Evolutionary conservation across 1,140 invertebrate species (phyloP), one percentile per base, ranked within the genome.

Genomic region (Campodea augens): DNA sequence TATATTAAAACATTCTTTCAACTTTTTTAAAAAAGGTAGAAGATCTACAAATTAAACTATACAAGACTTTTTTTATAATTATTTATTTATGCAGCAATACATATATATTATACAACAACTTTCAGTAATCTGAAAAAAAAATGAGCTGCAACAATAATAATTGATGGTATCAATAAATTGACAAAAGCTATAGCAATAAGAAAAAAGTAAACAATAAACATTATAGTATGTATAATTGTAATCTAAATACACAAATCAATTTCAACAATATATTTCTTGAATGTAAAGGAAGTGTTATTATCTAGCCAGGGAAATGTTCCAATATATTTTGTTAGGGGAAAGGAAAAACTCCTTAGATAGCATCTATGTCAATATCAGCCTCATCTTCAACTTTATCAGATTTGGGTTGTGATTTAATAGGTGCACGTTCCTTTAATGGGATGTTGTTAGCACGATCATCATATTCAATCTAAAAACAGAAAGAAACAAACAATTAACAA

Each of bases 351-450:
- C 10, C 66, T 73, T 84, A 92, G 61, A 91, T 90, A 58, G 81
- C 84, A 71, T 92, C 87, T 60, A 91, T 91, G 62, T 91, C 85
- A 54, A 91, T 64, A 55, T 75, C 78, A 51, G 82, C 78, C 53
- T 76, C 76, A 22, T 73, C 83, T 38, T 75, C 68, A 36, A 67
- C 65, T 32, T 66, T 61, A 42, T 65, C 62, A 52, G 70, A 69
- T 48, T 68, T 68, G 25, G 51, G 54, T 68, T 68, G 25, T 51
- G 54, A 41, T 59, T 53, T 52, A 55, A 53, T 50, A 60, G 55
- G 52, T 60, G 55, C 54, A 66, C 52, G 55, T 63, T 49, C 71
- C 71, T 38, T 77, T 73, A 61, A 82, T 78, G 72, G 29, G 79
- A 74, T 46, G 73, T 72, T 57, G 77, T n/a, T 75, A 21, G 81